phyloP scores from a whole-genome alignment of 2,888 invertebrate species.

The Lasioglossum villosulum region DNA sequence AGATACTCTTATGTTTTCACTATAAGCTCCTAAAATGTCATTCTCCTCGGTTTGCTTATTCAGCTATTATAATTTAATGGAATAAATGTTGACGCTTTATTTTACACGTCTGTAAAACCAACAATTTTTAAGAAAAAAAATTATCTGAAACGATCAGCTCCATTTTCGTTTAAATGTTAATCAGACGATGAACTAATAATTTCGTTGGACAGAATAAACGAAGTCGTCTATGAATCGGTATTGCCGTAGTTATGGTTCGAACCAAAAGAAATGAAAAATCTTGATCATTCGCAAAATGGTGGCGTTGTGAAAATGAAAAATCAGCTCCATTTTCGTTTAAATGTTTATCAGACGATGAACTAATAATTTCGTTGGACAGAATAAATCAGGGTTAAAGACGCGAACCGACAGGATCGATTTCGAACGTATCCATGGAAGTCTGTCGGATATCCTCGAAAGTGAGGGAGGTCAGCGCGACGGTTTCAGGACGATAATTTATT shows the following conservation, averaged over 20 bases:
- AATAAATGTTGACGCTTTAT: too few species aligned
- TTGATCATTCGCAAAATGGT: neutral
- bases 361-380: neutral
- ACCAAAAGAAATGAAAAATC: neutral
- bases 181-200: neutral
- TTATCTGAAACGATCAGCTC: neutral
- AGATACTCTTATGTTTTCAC: too few species aligned
- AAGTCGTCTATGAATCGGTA: neutral
- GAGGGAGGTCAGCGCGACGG: slow-evolving; percentile 63
- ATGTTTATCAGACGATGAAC: neutral
- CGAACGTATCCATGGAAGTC: slow-evolving; percentile 35
- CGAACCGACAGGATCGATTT: neutral
- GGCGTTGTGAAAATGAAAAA: neutral
- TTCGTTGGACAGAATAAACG: neutral
- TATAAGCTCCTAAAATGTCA: too few species aligned
- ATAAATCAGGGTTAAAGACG: neutral
- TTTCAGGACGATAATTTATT: slow-evolving; percentile 80
- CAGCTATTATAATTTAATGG: too few species aligned
- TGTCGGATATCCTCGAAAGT: slow-evolving; percentile 54
- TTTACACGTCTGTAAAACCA: too few species aligned
- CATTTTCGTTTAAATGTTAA: neutral
- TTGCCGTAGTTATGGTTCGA: neutral
- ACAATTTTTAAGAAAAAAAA: too few species aligned
- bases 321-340: neutral
- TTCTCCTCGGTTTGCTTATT: too few species aligned